Percentiles rank a stretch among this genome's conserved stretches.
phyloP scores from a whole-genome alignment of 1,140 invertebrate species.

The Bombus confusus region DNA sequence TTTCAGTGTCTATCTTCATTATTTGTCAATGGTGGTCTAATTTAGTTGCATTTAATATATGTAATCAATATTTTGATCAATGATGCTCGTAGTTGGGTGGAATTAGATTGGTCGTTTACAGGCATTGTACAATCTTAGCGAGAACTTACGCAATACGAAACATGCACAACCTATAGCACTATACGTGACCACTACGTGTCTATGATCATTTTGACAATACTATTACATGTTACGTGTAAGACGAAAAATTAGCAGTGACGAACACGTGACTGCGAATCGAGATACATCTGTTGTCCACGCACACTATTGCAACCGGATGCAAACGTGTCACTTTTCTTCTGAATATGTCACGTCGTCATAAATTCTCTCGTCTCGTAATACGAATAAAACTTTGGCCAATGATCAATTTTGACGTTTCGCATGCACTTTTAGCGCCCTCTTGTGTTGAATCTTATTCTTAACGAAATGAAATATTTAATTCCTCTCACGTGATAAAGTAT shows the following conservation, averaged over 20 bases:
- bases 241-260: neutral
- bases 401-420: conserved; percentile 10
- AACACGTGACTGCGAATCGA: neutral
- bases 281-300: conserved; percentile 1
- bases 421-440: neutral
- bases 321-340: neutral
- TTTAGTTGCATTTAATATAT: conserved; percentile 16
- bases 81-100: conserved; percentile 4
- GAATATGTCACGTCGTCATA: conserved; percentile 18
- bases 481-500: too few species aligned
- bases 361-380: conserved; percentile 26
- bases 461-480: neutral
- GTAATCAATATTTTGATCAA: conserved; percentile 29
- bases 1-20: neutral
- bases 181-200: neutral
- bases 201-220: conserved; percentile 6
- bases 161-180: neutral
- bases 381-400: conserved; percentile 35
- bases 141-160: conserved; percentile 36
- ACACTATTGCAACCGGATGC: neutral
- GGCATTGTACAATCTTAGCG: conserved; percentile 14
- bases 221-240: neutral
- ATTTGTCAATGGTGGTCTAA: conserved; percentile 19
- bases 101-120: conserved; percentile 38
- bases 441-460: neutral